Evolutionary conservation across 2,113 vertebrate genomes (phyloP).

Genomic region (Sigmodon hispidus): DNA sequence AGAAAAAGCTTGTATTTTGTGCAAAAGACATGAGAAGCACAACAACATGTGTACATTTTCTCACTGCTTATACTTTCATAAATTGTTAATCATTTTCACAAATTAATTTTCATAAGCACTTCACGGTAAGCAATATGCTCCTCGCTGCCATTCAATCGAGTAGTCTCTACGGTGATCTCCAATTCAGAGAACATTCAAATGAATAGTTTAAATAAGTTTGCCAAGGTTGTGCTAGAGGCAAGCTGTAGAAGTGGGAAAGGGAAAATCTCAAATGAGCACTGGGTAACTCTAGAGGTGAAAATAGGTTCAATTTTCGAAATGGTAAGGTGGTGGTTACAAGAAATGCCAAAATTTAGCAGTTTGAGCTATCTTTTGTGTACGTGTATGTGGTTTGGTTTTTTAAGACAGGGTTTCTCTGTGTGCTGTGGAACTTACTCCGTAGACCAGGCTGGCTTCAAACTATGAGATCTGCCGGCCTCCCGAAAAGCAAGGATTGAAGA

Average conservation of each 20-base stretch:
- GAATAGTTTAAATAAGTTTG: conserved; percentile 30
- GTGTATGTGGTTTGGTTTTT: neutral
- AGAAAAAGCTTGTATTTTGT: neutral
- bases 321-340: conserved; percentile 6
- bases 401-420: neutral
- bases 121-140: neutral
- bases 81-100: conserved; percentile 12
- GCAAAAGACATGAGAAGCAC: neutral
- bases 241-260: conserved; percentile 2
- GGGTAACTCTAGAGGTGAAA: neutral
- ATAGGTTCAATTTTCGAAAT: conserved; percentile 25
- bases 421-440: neutral
- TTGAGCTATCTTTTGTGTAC: neutral
- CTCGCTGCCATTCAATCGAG: neutral
- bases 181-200: neutral
- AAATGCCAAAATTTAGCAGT: conserved; percentile 19
- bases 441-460: neutral
- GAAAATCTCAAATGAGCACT: neutral
- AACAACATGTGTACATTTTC: conserved; percentile 20
- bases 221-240: conserved; percentile 10
- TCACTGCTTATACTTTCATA: neutral
- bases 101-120: neutral
- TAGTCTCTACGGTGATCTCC: neutral
- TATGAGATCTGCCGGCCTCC: neutral
- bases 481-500: neutral